Evolutionary conservation across 2,888 invertebrate genomes (phyloP), one percentile per base, ranked within the genome.

Genomic region (Fragum sueziense): DNA sequence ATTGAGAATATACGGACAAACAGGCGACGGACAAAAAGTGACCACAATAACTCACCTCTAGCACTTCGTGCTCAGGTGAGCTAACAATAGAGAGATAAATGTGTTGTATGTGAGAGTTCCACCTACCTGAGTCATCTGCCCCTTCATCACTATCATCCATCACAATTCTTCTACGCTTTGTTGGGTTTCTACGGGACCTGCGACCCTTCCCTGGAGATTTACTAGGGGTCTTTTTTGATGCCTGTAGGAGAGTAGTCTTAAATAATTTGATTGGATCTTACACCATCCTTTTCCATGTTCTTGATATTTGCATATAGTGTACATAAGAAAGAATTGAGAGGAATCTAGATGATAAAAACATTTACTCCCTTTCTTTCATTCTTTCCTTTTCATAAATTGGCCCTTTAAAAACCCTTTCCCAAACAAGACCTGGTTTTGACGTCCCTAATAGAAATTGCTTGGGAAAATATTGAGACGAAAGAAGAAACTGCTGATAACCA

Each of bases 111-210:
- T n/a, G n/a, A n/a, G n/a, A n/a, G n/a, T n/a, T n/a, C n/a, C n/a
- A n/a, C n/a, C 41, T 76, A 90, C 91, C 90, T 29, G 90, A 90
- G 25, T 89, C 89, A 37, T 71, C 79, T 57, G 62, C 76, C 62
- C 74, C 74, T 31, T 74, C 79, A 59, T 70, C 76, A 75, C 79
- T 79, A 74, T 90, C 90, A n/a, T 90, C 88, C 22, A 88, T 87
- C 1, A 95, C 94, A 17, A 96, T 91, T 69, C 87, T 79, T 7
- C 91, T 70, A 33, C 91, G 75, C 70, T 90, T 91, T 7, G 86
- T 80, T 41, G 85, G 83, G 20, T 85, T 78, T 37, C 85, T 75
- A 29, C 68, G 74, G 61, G 86, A 75, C 34, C 80, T 76, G 37
- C 76, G 52, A 25, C 80, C 76, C 62, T 86, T 88, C 31, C 74